A percentile compares a stretch with the other conserved stretches of the same genome.
phyloP scores from a whole-genome alignment of 2,888 invertebrate genomes.

The Myopa tessellatipennis region DNA sequence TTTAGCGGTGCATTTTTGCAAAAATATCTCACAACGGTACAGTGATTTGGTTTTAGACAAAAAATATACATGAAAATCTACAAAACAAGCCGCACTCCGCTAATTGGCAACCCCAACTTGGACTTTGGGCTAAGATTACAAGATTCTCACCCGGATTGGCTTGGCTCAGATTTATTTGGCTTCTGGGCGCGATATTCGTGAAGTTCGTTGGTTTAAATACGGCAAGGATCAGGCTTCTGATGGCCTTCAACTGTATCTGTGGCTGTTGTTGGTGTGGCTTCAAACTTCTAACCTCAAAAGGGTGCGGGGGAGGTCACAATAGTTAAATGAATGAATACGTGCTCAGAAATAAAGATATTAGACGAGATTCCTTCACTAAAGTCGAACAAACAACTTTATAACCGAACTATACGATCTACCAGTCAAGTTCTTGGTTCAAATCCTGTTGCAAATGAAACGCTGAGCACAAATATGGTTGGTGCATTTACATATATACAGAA shows the following conservation, averaged over 20 bases:
- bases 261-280: background rate
- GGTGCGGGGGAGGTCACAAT: too few relatives aligned
- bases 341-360: too few relatives aligned
- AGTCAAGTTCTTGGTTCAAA: too few relatives aligned
- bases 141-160: background rate
- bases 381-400: background rate
- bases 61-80: background rate
- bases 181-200: background rate
- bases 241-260: background rate
- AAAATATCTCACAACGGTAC: conserved; percentile 18
- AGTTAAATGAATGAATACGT: too few relatives aligned
- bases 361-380: background rate
- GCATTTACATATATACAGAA: too few relatives aligned
- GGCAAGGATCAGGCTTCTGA: background rate
- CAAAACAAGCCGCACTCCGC: conserved; percentile 7
- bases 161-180: background rate
- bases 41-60: background rate
- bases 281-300: too few relatives aligned
- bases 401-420: background rate
- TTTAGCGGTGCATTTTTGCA: conserved; percentile 35
- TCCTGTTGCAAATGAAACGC: too few relatives aligned
- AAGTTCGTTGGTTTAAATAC: conserved; percentile 7
- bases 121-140: conserved; percentile 21
- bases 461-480: too few relatives aligned
- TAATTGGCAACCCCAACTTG: conserved; percentile 33